Base-by-base conservation (phyloP, 2,888 invertebrate genomes). In the Pristionchus arcanus region DNA sequence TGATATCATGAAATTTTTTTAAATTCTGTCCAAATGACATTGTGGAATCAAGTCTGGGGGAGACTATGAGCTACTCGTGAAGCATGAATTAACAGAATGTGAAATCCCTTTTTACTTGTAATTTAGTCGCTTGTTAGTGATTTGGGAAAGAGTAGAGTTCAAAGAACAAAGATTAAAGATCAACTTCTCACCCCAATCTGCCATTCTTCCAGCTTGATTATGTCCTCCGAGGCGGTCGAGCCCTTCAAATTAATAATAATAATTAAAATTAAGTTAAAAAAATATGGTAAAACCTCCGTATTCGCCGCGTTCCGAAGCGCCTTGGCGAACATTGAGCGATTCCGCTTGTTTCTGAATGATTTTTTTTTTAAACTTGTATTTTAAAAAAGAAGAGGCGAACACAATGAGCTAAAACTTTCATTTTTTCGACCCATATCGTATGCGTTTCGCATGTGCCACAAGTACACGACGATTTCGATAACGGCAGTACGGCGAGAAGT, bases 151-250 rank as follows among this genome's bases (percentile, higher is more conserved):
- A 66, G 2, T 4, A 71, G 31, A 31, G n/a, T 34, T 71, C 66
- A 71, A 37, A 42, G 77, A 28, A 42, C 42, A 37, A 81, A 15
- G 34, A n/a, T n/a, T n/a, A n/a, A n/a, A n/a, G n/a, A n/a, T n/a
- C n/a, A n/a, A n/a, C n/a, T n/a, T 15, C 53, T 84, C 84, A 84
- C 84, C 55, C 55, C 84, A 21, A 84, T 84, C n/a, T 84, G 84
- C n/a, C 28, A 31, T 53, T 55, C 84, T n/a, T 84, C 84, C 55
- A 84, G 55, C 31, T 16, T 84, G 55, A 84, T 84, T 31, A 84
- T 31, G 21, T 84, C 84, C 55, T 84, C 84, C 19, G 84, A 84
- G 19, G 55, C 31, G 5, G 55, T 16, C 21, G n/a, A 21, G 19
- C 84, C 53, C 31, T 59, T 59, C 25, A 59, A 59, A 21, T 21